Evolutionary conservation across 1,140 invertebrate species (phyloP).

Genomic region (Leptinotarsa lineolata): DNA sequence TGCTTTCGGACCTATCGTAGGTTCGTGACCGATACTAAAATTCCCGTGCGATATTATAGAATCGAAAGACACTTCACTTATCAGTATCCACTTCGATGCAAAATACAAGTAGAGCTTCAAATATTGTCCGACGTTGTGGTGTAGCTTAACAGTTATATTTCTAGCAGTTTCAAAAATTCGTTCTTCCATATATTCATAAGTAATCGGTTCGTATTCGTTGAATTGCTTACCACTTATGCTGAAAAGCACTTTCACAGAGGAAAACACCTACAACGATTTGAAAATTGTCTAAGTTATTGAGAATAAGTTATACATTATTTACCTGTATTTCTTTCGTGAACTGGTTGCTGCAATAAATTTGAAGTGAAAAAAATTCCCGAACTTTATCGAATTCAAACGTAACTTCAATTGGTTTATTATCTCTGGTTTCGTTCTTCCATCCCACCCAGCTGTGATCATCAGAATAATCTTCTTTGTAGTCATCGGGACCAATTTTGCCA

Average conservation of each 20-base stretch:
- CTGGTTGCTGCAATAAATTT: constrained; percentile 82
- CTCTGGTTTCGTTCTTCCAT: constrained; percentile 82
- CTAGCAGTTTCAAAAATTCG: constrained; percentile 68
- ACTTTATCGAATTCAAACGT: constrained; percentile 88
- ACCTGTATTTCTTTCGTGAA: constrained; percentile 78
- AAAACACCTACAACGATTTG: constrained; percentile 58
- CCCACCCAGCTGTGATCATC: constrained; percentile 85
- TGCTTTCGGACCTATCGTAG: constrained; percentile 53
- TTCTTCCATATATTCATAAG: constrained; percentile 62
- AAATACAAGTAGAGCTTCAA: constrained; percentile 80
- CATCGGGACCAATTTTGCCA: constrained; percentile 62
- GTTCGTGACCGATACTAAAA: constrained; percentile 65
- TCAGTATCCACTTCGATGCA: constrained; percentile 83
- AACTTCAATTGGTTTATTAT: constrained; percentile 70
- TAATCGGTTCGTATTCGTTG: constrained; percentile 67
- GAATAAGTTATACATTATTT: background rate
- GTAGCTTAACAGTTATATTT: constrained; percentile 73
- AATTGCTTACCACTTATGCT: constrained; percentile 71
- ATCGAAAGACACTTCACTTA: constrained; percentile 84
- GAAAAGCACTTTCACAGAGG: constrained; percentile 67
- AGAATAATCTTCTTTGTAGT: constrained; percentile 73
- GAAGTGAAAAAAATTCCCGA: constrained; percentile 82
- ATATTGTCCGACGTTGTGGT: constrained; percentile 75
- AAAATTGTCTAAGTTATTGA: background rate
- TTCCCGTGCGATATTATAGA: constrained; percentile 76